Base-by-base conservation (phyloP, 2,113 vertebrate genomes). In the Tringa solitaria region DNA sequence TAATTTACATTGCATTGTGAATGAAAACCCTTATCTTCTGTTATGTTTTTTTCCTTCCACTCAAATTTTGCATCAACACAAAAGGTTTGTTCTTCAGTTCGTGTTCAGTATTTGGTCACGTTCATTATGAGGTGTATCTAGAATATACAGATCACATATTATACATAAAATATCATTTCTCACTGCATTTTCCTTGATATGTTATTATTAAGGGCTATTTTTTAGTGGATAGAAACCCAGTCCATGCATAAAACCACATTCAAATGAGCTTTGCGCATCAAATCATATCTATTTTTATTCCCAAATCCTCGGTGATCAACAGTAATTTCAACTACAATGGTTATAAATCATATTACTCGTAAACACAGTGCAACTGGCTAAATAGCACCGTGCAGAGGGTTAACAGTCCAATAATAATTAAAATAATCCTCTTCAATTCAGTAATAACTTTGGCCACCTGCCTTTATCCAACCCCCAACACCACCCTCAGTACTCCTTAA, bases 1-100 rank as follows among this genome's bases (percentile, higher is more conserved):
- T 95, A 96, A 96, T 97, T 95, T 95, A 95, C 84, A 90, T 59
- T 84, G 64, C 87, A 97, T 97, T 96, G 91, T 90, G 93, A 97
- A 77, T 88, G 84, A 93, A 97, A 86, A 87, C 46, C 32, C 95
- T 96, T 97, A 95, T 93, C 94, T 97, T 95, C 91, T 87, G 82
- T 82, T 95, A 90, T 89, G 69, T 87, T 96, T 91, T 96, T 96
- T 97, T 86, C 70, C 80, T 97, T 86, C 94, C 91, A 79, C 78
- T 97, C 92, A 97, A 93, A 96, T 92, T 96, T 96, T 97, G 77
- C 79, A 97, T 94, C 65, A 89, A 77, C 93, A 96, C 77, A 96
- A 96, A 96, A 89, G 95, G 75, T 96, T 96, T 93, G 87, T 96
- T 97, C 88, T 93, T 96, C 75, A 89, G 74, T 97, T 95, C 60